Evolutionary conservation across 1,140 invertebrate genomes (phyloP), one percentile per base, ranked within the genome.

Genomic region (Pinna nobilis): DNA sequence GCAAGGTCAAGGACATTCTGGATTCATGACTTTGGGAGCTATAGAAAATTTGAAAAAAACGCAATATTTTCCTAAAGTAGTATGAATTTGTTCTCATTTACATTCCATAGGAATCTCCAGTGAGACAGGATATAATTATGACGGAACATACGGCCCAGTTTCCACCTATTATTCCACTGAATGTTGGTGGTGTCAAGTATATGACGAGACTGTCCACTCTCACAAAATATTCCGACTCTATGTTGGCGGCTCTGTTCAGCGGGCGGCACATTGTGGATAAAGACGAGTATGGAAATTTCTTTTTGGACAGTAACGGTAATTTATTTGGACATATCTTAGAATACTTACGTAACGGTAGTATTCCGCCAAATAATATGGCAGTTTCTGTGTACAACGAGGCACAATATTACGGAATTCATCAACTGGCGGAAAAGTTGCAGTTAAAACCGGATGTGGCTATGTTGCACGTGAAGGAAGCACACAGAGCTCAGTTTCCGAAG

Each of bases 201-300:
- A 84, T 86, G 66, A 88, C 87, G 11, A 70, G 86, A 28, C 73
- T 87, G 2, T 85, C 86, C 3, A 88, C 86, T 4, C 71, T 88
- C 13, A 72, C 78, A 20, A 84, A 84, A 68, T 88, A 84, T 64
- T 82, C 83, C 28, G 86, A 88, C 70, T 87, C 86, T 37, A 88
- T 88, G 87, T 65, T 88, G 23, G 86, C 86, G 25, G 82, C 87
- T n/a, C 82, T 88, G 81, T 88, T 88, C 71, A 87, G 85, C 76
- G 88, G 88, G 1, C 80, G 86, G 39, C 83, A 89, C 65, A 53
- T 83, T 28, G 72, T 88, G 7, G 84, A 87, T 65, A 80, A 82
- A 69, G 88, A 89, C 73, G 80, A 81, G 73, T 77, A 86, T 60
- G 86, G 84, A 9, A 80, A 84, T 47, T 88, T 79, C 68, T 89